Evolutionary conservation across 2,888 invertebrate genomes (phyloP).

Genomic region (Oscheius myriophilus): DNA sequence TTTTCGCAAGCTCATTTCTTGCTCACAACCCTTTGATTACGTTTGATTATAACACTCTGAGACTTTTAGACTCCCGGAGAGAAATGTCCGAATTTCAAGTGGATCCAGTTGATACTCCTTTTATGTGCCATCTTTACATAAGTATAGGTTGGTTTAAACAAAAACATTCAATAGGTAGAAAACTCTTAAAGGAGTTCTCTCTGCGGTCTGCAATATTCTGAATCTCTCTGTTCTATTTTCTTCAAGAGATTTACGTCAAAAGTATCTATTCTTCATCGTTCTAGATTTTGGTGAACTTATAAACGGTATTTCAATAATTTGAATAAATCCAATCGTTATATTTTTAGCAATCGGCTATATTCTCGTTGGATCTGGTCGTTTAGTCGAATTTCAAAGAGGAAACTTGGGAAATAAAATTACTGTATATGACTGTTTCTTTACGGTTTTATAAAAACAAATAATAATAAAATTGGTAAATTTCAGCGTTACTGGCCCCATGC

Average conservation of each 20-base stretch:
- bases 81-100: no score
- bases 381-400: slow-evolving; percentile 34
- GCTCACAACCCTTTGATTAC: no score
- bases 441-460: slow-evolving; percentile 10
- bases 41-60: no score
- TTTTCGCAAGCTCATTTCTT: no score
- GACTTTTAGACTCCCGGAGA: no score
- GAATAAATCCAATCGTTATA: no score
- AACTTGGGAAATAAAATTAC: slow-evolving; percentile 37
- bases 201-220: slow-evolving; percentile 35
- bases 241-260: slow-evolving; percentile 45
- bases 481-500: slow-evolving; percentile 58
- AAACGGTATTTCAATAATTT: slow-evolving; percentile 42
- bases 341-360: slow-evolving; percentile 44
- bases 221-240: slow-evolving; percentile 43
- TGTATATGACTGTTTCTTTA: slow-evolving; percentile 46
- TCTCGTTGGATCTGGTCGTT: slow-evolving; percentile 38
- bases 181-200: slow-evolving; percentile 48
- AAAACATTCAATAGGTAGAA: no score
- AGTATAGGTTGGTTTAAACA: no score
- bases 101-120: no score
- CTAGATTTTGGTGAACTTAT: slow-evolving; percentile 58
- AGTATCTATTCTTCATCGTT: slow-evolving; percentile 53
- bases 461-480: neutral
- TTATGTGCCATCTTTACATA: no score